Base-by-base conservation (phyloP, 2,888 invertebrate species). In the Drosophila mimica region DNA sequence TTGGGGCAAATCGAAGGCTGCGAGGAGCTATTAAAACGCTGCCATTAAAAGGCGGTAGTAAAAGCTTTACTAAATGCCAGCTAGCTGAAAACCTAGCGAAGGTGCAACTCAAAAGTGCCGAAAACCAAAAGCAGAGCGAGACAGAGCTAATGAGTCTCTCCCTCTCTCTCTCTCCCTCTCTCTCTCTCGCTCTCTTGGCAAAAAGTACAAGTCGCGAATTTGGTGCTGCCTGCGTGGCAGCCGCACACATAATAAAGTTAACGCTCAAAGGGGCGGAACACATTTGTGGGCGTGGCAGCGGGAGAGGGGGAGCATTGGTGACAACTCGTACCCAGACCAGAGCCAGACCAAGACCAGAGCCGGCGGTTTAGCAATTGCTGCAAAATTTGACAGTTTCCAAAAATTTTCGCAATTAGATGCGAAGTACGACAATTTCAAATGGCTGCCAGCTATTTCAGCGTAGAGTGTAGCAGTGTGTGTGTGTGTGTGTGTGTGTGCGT, bases 401-500 rank as follows among this genome's bases (percentile, higher is more conserved):
- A 87, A 84, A 84, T 85, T 82, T 88, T 85, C 80, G 74, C 88
- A 88, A 88, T 84, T 84, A 84, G 88, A 84, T 82, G 83, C 82
- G 66, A 88, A 76, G 61, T 75, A 69, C 79, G 77, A 88, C 86
- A 82, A 88, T 88, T 76, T 49, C 76, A 65, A 82, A 81, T 79
- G 82, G 68, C 71, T 69, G 76, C 46, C 57, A 65, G 70, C 69
- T 49, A 30, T 57, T 49, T 25, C 8, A 56, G 56, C 38, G n/a
- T 3, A 8, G 3, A 28, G 9, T 20, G 38, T 8, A 43, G 4
- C 31, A 7, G 11, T 30, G 9, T 20, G 0, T 34, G 43, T 4
- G 48, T 15, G 33, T 2, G 46, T 15, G n/a, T 15, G 46, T 17
- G 53, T 17, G 31, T 20, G 25, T 8, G 9, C 38, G 46, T 49